phyloP scores from a whole-genome alignment of 2,888 invertebrate genomes.

The Thereva unica region DNA sequence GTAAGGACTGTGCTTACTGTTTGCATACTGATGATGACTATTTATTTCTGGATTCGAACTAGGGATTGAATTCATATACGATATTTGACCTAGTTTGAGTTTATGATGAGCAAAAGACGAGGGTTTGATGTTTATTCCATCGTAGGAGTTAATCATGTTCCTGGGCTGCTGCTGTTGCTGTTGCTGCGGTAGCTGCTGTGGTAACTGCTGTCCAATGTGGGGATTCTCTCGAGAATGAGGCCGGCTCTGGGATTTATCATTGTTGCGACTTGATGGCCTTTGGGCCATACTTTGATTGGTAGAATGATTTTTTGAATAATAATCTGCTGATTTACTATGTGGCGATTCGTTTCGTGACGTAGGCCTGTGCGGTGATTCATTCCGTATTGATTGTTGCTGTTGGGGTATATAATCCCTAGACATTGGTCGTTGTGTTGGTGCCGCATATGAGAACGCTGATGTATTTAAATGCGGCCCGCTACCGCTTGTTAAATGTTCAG shows the following conservation, averaged over 20 bases:
- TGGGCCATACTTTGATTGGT: constrained; percentile 33
- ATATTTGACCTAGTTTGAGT: constrained; percentile 53
- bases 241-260: constrained; percentile 50
- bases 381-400: constrained; percentile 45
- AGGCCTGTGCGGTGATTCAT: constrained; percentile 49
- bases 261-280: constrained; percentile 49
- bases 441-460: constrained; percentile 39
- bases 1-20: constrained; percentile 47
- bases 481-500: constrained; percentile 59
- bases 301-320: constrained; percentile 49
- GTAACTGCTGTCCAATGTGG: constrained; percentile 41
- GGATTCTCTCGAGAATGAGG: constrained; percentile 54
- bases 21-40: constrained; percentile 41
- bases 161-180: constrained; percentile 25
- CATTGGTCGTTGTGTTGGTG: constrained; percentile 44
- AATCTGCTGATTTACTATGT: constrained; percentile 47
- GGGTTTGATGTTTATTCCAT: constrained; percentile 49
- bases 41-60: constrained; percentile 47
- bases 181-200: constrained; percentile 34
- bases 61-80: constrained; percentile 47
- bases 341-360: constrained; percentile 53
- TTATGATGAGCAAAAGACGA: constrained; percentile 58
- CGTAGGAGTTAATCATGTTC: constrained; percentile 44
- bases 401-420: constrained; percentile 47
- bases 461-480: constrained; percentile 35